Conservation (phyloP, 2,113 vertebrate species). For the Chitala chitala region DNA sequence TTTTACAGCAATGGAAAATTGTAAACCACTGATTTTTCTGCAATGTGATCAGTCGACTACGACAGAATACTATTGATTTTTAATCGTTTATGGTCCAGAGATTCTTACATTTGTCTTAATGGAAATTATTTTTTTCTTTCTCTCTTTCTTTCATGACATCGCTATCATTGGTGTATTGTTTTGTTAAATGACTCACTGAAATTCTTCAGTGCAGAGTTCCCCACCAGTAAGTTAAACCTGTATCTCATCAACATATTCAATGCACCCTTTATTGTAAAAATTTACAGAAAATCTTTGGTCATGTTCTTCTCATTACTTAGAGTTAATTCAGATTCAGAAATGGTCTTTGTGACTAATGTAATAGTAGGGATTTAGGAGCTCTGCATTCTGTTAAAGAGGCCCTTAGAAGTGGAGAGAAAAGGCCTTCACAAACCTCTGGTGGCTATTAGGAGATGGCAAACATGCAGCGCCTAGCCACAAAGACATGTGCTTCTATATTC, state of each 20-base stretch:
- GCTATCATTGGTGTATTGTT: not conserved
- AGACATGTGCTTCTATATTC: slow-evolving; percentile 2
- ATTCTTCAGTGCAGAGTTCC: not conserved
- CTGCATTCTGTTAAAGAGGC: not conserved
- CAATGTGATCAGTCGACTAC: not conserved
- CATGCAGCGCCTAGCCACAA: not conserved
- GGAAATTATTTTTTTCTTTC: too few relatives aligned
- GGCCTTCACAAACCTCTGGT: not conserved
- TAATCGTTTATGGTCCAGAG: slow-evolving; percentile 4
- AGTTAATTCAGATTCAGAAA: not conserved
- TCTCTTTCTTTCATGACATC: not conserved
- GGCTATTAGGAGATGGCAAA: not conserved
- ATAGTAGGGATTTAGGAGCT: not conserved
- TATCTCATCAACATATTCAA: not conserved
- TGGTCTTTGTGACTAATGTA: not conserved
- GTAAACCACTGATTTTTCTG: not conserved
- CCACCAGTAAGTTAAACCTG: not conserved
- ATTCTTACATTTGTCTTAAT: too few relatives aligned
- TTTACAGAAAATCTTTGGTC: not conserved
- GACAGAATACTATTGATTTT: not conserved
- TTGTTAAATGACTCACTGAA: not conserved
- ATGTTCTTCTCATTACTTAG: not conserved
- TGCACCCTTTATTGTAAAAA: not conserved
- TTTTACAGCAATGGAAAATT: not conserved
- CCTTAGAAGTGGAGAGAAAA: not conserved